Percentiles rank a stretch among this genome's conserved stretches.
Conservation (phyloP, 1,140 invertebrate species). For the Zaprionus africanus region DNA sequence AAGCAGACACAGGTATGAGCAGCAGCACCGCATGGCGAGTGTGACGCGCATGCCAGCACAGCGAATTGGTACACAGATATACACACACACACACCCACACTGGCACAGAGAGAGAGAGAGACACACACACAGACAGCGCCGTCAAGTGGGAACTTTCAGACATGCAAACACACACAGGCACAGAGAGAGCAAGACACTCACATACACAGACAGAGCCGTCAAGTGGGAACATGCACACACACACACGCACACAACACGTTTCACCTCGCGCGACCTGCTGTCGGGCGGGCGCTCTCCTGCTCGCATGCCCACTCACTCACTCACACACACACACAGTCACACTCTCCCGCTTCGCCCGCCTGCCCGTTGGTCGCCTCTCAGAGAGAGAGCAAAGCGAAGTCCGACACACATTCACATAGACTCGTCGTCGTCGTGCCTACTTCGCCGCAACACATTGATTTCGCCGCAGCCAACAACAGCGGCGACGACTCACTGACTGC, state of each 20-base stretch:
- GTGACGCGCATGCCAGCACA: constrained; percentile 61
- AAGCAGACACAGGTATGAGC: background rate
- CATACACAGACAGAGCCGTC: too few species aligned
- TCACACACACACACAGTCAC: background rate
- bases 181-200: background rate
- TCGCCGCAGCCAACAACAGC: constrained; percentile 21
- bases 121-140: too few species aligned
- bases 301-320: constrained; percentile 8
- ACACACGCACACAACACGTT: constrained; percentile 23
- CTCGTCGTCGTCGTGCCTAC: constrained; percentile 4
- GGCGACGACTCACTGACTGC: background rate
- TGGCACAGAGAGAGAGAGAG: background rate
- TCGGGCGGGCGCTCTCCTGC: background rate
- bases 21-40: constrained; percentile 40
- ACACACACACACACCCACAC: constrained; percentile 12
- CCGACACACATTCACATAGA: constrained; percentile 12
- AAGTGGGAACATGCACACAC: too few species aligned
- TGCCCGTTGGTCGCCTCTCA: constrained; percentile 22
- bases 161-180: constrained; percentile 1
- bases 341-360: constrained; percentile 2
- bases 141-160: too few species aligned
- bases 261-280: constrained; percentile 69
- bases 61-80: constrained; percentile 48
- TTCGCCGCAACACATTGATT: constrained; percentile 28
- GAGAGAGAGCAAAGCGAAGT: constrained; percentile 17